Evolutionary conservation across 2,797 vertebrate species (phyloP).

Genomic region (Leontopithecus rosalia): DNA sequence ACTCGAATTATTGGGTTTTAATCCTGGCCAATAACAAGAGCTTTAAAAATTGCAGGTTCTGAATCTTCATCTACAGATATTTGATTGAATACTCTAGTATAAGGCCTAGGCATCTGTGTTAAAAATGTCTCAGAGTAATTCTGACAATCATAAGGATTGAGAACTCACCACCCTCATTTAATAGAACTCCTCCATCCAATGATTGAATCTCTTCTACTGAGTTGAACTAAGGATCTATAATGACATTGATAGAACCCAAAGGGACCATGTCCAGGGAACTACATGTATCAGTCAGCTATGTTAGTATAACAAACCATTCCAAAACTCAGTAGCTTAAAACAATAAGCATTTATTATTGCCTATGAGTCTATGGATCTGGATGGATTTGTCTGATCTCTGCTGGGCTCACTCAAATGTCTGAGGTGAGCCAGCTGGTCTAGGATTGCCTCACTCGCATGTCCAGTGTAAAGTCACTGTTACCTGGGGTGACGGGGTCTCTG

Average conservation of each 20-base stretch:
- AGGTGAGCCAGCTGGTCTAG: not conserved
- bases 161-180: not conserved
- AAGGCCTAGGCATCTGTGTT: not conserved
- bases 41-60: slow-evolving; percentile 13
- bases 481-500: not conserved
- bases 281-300: not conserved
- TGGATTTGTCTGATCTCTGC: not conserved
- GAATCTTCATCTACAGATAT: not conserved
- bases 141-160: not conserved
- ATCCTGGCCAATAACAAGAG: not conserved
- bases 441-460: not conserved
- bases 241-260: not conserved
- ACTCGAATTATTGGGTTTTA: not conserved
- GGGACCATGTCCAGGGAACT: not conserved
- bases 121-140: not conserved
- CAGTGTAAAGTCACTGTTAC: not conserved
- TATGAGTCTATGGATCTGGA: not conserved
- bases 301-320: not conserved
- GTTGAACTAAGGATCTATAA: not conserved
- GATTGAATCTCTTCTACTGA: not conserved
- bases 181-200: not conserved
- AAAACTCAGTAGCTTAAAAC: not conserved
- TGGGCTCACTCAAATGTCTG: not conserved
- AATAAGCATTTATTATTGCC: not conserved
- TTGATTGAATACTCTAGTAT: not conserved